Evolutionary conservation across 2,888 invertebrate genomes (phyloP), one percentile per base, ranked within the genome.

Genomic region (Drosophila emarginata): DNA sequence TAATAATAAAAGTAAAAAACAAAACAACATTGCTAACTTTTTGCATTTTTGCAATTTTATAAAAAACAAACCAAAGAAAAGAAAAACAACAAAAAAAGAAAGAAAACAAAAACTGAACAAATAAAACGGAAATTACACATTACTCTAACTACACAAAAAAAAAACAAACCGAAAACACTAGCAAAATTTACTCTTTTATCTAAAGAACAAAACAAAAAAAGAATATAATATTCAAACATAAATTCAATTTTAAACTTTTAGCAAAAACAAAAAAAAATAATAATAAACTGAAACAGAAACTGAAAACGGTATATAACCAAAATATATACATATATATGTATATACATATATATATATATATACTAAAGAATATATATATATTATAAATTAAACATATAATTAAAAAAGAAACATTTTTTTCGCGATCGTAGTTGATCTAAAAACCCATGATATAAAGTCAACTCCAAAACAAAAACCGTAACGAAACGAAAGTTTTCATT

Each of bases 21-120:
- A 32, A 78, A 67, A 66, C 63, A 84, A 86, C 86, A 90, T 90
- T 91, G 88, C 91, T 89, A 89, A 89, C 90, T 91, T 91, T 91
- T 91, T 91, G 91, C 91, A 91, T 91, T 91, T 91, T 91, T 91
- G 91, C 91, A 91, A 90, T 91, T 91, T 91, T 91, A 91, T 91
- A 91, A 79, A 87, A 84, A 80, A 81, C 69, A 69, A 79, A 72
- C 74, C 28, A 67, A 39, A 58, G 39, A 21, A 32, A 58, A 56
- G 61, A 39, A 61, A 72, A 64, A 66, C 39, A 14, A 63, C 66
- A 73, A 73, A 68, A 58, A 64, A 45, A 83, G 76, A 79, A 78
- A 59, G 72, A 73, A 68, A 58, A 64, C 39, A 83, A 76, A 79
- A 78, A 59, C 2, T 72, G 76, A 68, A 74, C 74, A 71, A 69